These are phyloP conservation scores for Archegozetes longisetosus DNA, from an alignment of 1,140 invertebrate species.

Conservation along the genomic window DNA sequence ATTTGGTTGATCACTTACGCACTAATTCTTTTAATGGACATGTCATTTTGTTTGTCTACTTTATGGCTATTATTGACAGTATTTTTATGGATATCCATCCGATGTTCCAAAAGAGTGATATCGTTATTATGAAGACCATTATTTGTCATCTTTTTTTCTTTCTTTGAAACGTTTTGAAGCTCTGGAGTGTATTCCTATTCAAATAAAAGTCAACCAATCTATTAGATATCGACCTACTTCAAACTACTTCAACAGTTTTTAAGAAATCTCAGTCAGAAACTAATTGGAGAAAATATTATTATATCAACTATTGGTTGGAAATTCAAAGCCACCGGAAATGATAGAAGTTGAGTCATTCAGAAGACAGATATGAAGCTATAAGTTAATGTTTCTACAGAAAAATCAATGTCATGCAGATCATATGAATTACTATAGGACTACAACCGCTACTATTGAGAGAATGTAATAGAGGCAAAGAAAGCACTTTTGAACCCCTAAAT, in stretches of 20 bases:
- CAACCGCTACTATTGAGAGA: neutral
- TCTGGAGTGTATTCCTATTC: conserved; percentile 37
- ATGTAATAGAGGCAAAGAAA: conserved; percentile 9
- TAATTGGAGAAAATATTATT: too few species aligned
- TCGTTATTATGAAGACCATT: conserved; percentile 5
- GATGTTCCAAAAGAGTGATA: neutral
- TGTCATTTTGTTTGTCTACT: neutral
- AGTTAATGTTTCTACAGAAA: too few species aligned
- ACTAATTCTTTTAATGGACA: neutral
- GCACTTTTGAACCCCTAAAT: neutral
- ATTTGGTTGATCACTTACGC: conserved; percentile 22
- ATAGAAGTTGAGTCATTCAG: too few species aligned
- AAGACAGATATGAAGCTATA: too few species aligned
- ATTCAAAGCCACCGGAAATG: too few species aligned
- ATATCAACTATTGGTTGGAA: too few species aligned
- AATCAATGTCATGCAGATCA: too few species aligned
- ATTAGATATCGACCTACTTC: too few species aligned
- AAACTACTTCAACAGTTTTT: too few species aligned
- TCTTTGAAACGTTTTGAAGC: conserved; percentile 37
- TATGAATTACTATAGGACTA: too few species aligned
- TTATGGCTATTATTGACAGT: conserved; percentile 2
- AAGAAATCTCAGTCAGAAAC: too few species aligned
- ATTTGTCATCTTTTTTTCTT: conserved; percentile 23
- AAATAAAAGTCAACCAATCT: too few species aligned
- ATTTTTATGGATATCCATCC: neutral